Conservation (phyloP, 2,888 invertebrate genomes). For the Habrosyne pyritoides region DNA sequence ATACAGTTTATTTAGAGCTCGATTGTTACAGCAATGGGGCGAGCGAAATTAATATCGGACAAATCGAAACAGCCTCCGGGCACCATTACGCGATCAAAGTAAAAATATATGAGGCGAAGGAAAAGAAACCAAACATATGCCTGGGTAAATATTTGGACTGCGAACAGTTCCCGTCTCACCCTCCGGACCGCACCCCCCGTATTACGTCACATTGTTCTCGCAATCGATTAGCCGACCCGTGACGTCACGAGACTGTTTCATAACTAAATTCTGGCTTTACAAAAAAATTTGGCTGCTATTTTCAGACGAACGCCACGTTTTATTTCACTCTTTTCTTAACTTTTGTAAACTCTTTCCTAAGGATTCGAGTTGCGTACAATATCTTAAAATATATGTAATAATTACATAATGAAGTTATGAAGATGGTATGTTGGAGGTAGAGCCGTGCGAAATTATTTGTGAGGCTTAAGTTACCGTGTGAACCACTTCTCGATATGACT, state of each 20-base stretch:
- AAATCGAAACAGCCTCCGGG: constrained; percentile 71
- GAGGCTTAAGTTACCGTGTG: constrained; percentile 62
- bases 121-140: constrained; percentile 83
- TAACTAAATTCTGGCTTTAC: constrained; percentile 45
- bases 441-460: constrained; percentile 45
- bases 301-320: not conserved
- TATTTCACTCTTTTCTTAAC: not conserved
- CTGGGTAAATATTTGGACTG: constrained; percentile 78
- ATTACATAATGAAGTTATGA: not conserved
- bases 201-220: constrained; percentile 80
- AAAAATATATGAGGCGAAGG: constrained; percentile 82
- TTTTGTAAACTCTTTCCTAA: constrained; percentile 15
- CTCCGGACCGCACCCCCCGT: constrained; percentile 44
- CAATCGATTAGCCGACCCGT: constrained; percentile 73
- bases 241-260: constrained; percentile 63
- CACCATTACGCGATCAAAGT: constrained; percentile 78
- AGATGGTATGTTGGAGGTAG: constrained; percentile 20
- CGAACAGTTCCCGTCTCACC: constrained; percentile 51
- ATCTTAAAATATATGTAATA: constrained; percentile 15
- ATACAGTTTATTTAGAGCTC: constrained; percentile 49
- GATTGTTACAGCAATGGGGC: constrained; percentile 45
- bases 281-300: constrained; percentile 22
- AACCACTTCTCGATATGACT: constrained; percentile 60
- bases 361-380: constrained; percentile 21
- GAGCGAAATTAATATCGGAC: constrained; percentile 75